Base-by-base conservation (phyloP, 2,888 invertebrate species). In the Fragum fragum region DNA sequence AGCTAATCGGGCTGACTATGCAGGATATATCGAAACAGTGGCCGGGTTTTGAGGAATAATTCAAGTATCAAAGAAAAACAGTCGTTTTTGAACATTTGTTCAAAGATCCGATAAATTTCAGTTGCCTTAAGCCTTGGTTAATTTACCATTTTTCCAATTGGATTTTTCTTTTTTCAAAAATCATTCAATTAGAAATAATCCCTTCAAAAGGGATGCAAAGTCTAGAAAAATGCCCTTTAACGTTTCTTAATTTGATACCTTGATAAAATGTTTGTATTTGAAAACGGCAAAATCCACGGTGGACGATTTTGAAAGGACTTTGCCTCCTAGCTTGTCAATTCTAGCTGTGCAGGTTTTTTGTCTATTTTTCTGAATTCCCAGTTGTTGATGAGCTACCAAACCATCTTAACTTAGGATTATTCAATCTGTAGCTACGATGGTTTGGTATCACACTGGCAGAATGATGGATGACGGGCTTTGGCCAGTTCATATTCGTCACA, bases 391-490 rank as follows among this genome's bases (percentile, higher is more conserved):
- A 36, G 32, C 32, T 36, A 36, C 32, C 3, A 36, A 36, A 36
- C 3, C 32, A 36, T 36, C 32, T 36, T 36, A 36, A 36, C 32
- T 36, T 6, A 3, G 9, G 32, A 3, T 36, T 36, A 36, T 36
- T 9, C 32, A 36, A 36, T 3, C 32, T 36, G 32, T 36, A 36
- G 32, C 9, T 36, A 36, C 32, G 32, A 36, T 36, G 32, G 3
- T 36, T 36, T 36, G 3, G 32, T 36, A 36, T 36, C 32, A 6
- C 32, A 36, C 9, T 9, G 32, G 3, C 2, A 26, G 18, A 9
- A 71, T 71, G 71, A 71, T 71, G 71, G 71, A 71, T 71, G 71
- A 52, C 28, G 39, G 66, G 21, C 66, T 55, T 26, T 71, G 29
- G 71, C 14, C 53, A 29, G 36, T 71, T 71, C 26, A 71, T 55